Conservation (phyloP, 2,113 vertebrate species). For the Sminthopsis crassicaudata region DNA sequence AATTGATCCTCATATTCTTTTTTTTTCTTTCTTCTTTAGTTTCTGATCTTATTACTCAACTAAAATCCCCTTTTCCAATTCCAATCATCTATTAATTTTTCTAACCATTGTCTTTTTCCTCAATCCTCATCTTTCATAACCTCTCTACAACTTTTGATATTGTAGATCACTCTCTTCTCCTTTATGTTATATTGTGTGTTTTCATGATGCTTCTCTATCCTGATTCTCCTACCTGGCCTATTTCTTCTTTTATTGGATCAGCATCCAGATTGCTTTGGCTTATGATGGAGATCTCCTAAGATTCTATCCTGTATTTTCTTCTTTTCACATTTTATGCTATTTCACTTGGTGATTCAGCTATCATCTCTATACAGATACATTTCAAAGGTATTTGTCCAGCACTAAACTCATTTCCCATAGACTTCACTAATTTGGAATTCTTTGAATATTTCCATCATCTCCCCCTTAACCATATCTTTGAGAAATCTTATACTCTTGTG, state of each 20-base stretch:
- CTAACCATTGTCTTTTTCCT: neutral
- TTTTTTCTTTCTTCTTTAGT: too few species aligned
- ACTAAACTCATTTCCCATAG: neutral
- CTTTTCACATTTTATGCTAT: neutral
- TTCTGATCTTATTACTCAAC: too few species aligned
- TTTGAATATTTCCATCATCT: neutral
- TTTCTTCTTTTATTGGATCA: neutral
- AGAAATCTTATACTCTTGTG: neutral
- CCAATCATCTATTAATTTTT: neutral
- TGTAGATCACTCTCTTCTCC: neutral
- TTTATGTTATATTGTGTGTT: neutral
- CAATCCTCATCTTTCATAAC: neutral
- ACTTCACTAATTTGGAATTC: neutral
- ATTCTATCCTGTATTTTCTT: neutral
- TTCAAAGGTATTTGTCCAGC: neutral
- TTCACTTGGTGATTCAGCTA: neutral
- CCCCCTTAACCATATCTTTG: neutral
- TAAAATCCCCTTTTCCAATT: neutral
- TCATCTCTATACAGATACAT: neutral
- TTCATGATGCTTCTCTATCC: neutral
- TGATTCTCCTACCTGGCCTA: neutral
- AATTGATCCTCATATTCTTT: neutral
- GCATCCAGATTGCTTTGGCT: neutral
- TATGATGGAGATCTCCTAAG: neutral
- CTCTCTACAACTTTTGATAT: neutral